phyloP scores from a whole-genome alignment of 2,113 vertebrate species.

The Sitta europaea region DNA sequence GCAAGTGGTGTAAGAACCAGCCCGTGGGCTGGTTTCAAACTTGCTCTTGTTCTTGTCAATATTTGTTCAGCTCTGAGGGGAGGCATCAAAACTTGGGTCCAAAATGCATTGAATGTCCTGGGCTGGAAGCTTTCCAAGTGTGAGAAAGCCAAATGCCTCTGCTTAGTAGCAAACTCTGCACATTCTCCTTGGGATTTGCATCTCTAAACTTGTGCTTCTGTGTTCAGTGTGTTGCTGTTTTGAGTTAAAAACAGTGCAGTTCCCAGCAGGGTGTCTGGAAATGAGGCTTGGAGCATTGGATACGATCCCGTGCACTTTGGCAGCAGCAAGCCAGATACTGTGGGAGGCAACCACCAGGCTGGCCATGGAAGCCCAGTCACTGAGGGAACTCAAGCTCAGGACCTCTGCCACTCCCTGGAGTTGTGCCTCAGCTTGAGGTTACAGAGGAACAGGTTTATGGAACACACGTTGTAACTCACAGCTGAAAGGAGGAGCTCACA shows the following conservation, averaged over 20 bases:
- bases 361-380: neutral
- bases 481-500: neutral
- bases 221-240: slow-evolving; percentile 35
- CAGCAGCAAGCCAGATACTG: slow-evolving; percentile 10
- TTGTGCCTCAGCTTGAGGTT: slow-evolving; percentile 12
- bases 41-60: neutral
- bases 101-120: slow-evolving; percentile 41
- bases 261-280: slow-evolving; percentile 10
- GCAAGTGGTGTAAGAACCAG: slow-evolving; percentile 62
- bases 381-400: slow-evolving; percentile 14
- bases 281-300: neutral
- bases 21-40: slow-evolving; percentile 36
- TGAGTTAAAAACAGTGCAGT: slow-evolving; percentile 7
- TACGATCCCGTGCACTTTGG: neutral
- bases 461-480: neutral
- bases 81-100: slow-evolving; percentile 62
- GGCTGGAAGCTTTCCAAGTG: slow-evolving; percentile 63
- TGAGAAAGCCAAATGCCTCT: slow-evolving; percentile 30
- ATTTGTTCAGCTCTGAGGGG: slow-evolving; percentile 10
- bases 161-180: slow-evolving; percentile 37
- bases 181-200: slow-evolving; percentile 26
- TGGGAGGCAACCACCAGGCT: slow-evolving; percentile 6
- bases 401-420: neutral
- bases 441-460: neutral
- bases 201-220: slow-evolving; percentile 43